Evolutionary conservation across 1,140 invertebrate species (phyloP).

Genomic region (Orussus abietinus): DNA sequence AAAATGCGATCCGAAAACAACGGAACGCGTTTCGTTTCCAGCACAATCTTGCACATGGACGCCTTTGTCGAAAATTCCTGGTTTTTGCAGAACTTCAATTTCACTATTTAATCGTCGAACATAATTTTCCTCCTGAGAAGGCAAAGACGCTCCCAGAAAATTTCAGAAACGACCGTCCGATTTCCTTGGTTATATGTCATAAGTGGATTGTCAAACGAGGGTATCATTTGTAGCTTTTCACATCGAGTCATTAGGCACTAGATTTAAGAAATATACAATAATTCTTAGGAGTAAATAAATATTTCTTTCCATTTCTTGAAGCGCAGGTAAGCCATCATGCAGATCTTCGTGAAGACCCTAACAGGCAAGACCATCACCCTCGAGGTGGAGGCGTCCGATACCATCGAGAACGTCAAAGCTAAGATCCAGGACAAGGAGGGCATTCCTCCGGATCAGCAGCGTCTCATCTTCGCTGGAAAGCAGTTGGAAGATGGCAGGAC

Average conservation of each 20-base stretch:
- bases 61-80: conserved; percentile 13
- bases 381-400: conserved; percentile 64
- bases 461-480: conserved; percentile 65
- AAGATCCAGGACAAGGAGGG: conserved; percentile 67
- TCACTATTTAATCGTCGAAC: background rate
- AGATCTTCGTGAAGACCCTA: conserved; percentile 66
- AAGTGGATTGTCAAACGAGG: too few species aligned
- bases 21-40: conserved; percentile 14
- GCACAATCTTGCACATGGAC: conserved; percentile 17
- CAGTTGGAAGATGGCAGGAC: conserved; percentile 71
- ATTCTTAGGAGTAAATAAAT: background rate
- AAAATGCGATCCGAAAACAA: conserved; percentile 26
- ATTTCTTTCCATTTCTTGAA: background rate
- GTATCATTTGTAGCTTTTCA: background rate
- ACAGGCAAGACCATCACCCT: conserved; percentile 69
- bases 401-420: conserved; percentile 67
- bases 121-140: background rate
- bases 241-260: background rate
- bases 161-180: background rate
- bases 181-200: background rate
- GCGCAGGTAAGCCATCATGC: conserved; percentile 47
- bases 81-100: conserved; percentile 13
- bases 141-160: background rate
- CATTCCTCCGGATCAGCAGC: conserved; percentile 60
- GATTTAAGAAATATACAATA: background rate